Evolutionary conservation across 1,140 invertebrate species (phyloP), one percentile per base, ranked within the genome.

Genomic region (Listronotus oregonensis): DNA sequence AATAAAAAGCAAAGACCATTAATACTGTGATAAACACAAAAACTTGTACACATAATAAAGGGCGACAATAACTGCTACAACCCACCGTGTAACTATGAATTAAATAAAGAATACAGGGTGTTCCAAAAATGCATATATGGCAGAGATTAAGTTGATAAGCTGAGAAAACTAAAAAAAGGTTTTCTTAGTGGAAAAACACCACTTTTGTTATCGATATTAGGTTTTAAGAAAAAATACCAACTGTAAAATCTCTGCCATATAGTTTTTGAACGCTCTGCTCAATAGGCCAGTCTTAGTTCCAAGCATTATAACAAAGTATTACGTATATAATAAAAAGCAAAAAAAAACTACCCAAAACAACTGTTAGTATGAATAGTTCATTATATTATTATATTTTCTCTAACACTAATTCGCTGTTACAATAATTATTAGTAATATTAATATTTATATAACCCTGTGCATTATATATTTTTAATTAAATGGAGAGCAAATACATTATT

Each of bases 361-460:
- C 7, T 40, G 17, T 18, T 61, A 49, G 11, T 61, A 64, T 31
- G 42, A 51, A 49, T 54, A 44, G n/a, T 15, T 32, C 5, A 59
- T 57, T 49, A 61, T 50, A 51, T 32, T 12, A n/a, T 15, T 44
- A 43, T 61, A 32, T 63, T 55, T 57, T 57, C 50, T 69, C 47
- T 62, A 71, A 58, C 34, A 32, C 66, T 66, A 70, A 44, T 71
- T 67, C 68, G 68, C 68, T 69, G 70, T 67, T 69, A 62, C 42
- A 60, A 46, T 57, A 59, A 61, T 61, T 51, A 61, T 40, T 44
- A 61, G 31, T 40, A 61, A 44, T 58, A 63, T 67, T 67, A 66
- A 57, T 67, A 60, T 63, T 54, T 66, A 64, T 61, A 66, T 64
- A 70, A 71, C 70, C 71, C 71, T 72, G 71, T 72, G 71, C 68